Evolutionary conservation across 2,797 vertebrate species (phyloP).

Genomic region (Microctenopoma lineatum): DNA sequence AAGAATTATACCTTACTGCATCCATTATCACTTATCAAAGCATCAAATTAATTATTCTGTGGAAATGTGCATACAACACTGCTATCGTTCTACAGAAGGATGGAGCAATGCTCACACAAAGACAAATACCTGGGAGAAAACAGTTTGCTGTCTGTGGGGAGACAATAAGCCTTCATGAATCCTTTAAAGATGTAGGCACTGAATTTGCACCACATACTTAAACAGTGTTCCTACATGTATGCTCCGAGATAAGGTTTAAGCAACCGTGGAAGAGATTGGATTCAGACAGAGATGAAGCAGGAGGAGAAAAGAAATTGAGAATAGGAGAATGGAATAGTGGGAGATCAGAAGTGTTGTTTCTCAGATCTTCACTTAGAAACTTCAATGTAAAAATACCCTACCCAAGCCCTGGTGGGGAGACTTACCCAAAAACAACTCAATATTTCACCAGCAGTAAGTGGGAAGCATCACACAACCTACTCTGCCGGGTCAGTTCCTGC

Average conservation of each 20-base stretch:
- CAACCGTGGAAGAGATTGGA: constrained; percentile 19
- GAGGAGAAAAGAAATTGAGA: not conserved
- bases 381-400: constrained; percentile 73
- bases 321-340: constrained; percentile 7
- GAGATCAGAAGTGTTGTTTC: constrained; percentile 38
- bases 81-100: constrained; percentile 42
- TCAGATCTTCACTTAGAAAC: constrained; percentile 61
- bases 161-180: constrained; percentile 37
- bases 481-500: not conserved
- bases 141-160: constrained; percentile 39
- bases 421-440: constrained; percentile 70
- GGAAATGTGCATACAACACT: not conserved
- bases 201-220: constrained; percentile 13
- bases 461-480: constrained; percentile 2
- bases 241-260: constrained; percentile 16
- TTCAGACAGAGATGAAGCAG: not conserved
- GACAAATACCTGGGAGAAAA: constrained; percentile 50
- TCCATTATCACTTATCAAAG: constrained; percentile 76
- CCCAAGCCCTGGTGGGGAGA: constrained; percentile 52
- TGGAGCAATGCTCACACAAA: constrained; percentile 23
- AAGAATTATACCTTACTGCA: constrained; percentile 69
- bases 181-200: constrained; percentile 51
- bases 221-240: constrained; percentile 16
- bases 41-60: constrained; percentile 69
- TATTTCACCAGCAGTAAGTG: constrained; percentile 53